phyloP scores from a whole-genome alignment of 2,113 vertebrate genomes.

The Willisornis vidua region DNA sequence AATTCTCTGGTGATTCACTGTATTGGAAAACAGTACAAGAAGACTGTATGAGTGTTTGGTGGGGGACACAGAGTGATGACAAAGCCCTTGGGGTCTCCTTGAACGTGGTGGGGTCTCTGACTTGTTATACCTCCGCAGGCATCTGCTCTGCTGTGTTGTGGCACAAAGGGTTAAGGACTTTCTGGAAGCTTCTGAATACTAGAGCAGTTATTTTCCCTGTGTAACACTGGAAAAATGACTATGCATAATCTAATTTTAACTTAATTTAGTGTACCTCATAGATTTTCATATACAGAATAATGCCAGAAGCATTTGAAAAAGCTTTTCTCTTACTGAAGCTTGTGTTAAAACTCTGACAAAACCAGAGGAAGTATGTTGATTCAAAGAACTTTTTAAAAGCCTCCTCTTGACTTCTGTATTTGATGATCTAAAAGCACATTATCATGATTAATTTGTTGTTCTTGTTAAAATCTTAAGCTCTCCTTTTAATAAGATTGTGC shows the following conservation, averaged over 20 bases:
- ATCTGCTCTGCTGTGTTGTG: not conserved
- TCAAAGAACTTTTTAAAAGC: not conserved
- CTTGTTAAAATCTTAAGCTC: not conserved
- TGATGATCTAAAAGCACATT: not conserved
- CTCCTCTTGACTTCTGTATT: not conserved
- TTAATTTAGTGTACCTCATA: not conserved
- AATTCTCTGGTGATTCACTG: not conserved
- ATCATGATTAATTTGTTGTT: slow-evolving; percentile 9
- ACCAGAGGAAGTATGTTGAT: not conserved
- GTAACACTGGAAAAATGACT: not conserved
- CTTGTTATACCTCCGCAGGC: not conserved
- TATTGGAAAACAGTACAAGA: not conserved
- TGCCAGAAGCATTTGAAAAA: not conserved
- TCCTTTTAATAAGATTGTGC: not conserved
- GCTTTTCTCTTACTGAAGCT: not conserved
- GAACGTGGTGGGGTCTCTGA: not conserved
- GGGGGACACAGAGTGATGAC: not conserved
- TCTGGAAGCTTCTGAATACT: not conserved
- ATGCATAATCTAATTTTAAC: slow-evolving; percentile 1
- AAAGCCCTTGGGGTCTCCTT: not conserved
- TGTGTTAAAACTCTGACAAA: not conserved
- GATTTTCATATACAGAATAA: not conserved
- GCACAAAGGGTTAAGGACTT: slow-evolving; percentile 13
- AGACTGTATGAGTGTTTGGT: not conserved
- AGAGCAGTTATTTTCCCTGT: not conserved